phyloP scores from a whole-genome alignment of 2,797 vertebrate genomes.

The Rhinogobio ventralis region DNA sequence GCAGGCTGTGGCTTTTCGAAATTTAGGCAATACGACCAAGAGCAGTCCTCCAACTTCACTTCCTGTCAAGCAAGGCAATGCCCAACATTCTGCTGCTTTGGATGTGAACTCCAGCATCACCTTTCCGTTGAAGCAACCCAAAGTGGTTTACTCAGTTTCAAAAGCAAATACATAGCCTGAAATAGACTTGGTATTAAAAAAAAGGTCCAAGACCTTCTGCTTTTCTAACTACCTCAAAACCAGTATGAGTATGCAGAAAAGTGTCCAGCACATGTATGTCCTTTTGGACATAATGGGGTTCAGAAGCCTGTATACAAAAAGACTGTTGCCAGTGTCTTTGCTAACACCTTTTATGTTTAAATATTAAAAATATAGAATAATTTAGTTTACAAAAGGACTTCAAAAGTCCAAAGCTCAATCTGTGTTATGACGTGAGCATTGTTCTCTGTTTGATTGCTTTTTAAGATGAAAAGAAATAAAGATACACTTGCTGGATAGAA shows the following conservation, averaged over 20 bases:
- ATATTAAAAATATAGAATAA: background rate
- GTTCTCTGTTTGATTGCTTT: background rate
- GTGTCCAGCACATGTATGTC: background rate
- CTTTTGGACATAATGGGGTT: background rate
- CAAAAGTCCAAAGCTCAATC: background rate
- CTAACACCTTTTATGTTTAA: background rate
- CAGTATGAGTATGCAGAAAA: background rate
- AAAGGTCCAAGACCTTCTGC: background rate
- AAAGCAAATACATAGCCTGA: background rate
- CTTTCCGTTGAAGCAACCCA: background rate
- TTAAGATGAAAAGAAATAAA: background rate
- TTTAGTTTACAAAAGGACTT: background rate
- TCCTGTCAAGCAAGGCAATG: too few relatives aligned
- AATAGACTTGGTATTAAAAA: background rate
- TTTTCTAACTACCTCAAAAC: slow-evolving; percentile 19
- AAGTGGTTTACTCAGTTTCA: background rate
- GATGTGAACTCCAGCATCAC: background rate
- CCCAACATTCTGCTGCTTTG: background rate
- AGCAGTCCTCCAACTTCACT: background rate
- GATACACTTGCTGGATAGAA: background rate
- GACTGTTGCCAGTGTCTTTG: background rate
- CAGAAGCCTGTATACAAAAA: background rate
- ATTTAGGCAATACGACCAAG: background rate
- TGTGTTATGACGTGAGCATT: background rate
- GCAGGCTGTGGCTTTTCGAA: slow-evolving; percentile 13